phyloP scores from a whole-genome alignment of 2,888 invertebrate species.

The Carcina quercana region DNA sequence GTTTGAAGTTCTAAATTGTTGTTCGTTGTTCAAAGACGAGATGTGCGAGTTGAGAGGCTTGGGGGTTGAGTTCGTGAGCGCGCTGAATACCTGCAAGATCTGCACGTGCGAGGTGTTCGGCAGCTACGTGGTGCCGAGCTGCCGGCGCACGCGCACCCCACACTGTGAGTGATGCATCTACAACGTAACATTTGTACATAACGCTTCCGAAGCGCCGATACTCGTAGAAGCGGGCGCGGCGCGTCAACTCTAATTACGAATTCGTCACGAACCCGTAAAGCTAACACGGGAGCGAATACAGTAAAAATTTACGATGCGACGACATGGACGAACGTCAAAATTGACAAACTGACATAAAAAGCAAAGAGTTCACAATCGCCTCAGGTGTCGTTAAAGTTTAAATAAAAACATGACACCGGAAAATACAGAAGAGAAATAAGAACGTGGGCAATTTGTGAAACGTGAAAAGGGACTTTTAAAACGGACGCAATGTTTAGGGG shows the following conservation, averaged over 20 bases:
- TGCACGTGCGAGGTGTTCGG: constrained; percentile 29
- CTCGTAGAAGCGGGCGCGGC: background rate
- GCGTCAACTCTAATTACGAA: constrained; percentile 25
- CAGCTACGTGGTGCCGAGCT: constrained; percentile 22
- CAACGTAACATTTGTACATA: too few relatives aligned
- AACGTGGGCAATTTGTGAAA: constrained; percentile 14
- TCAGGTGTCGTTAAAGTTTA: constrained; percentile 41
- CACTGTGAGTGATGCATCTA: constrained; percentile 26
- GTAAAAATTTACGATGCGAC: constrained; percentile 51
- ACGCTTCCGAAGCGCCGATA: background rate
- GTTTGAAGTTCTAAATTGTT: background rate
- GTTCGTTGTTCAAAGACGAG: constrained; percentile 17
- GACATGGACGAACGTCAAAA: constrained; percentile 38
- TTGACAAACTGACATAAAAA: constrained; percentile 36
- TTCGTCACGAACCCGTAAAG: too few relatives aligned
- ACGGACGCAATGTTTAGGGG: constrained; percentile 26
- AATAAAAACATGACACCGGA: constrained; percentile 21
- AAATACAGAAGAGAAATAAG: constrained; percentile 19
- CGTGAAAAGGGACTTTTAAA: constrained; percentile 17
- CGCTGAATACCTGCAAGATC: constrained; percentile 22
- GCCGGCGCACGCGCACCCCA: constrained; percentile 23
- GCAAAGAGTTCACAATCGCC: constrained; percentile 24
- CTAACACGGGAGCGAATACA: constrained; percentile 37
- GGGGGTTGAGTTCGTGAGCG: constrained; percentile 24
- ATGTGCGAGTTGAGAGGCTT: constrained; percentile 22